Percentiles rank a stretch among this genome's conserved stretches.
These are phyloP conservation scores for Sphaerodactylus townsendi DNA, from an alignment of 2,113 vertebrate species.

Conservation along the genomic window DNA sequence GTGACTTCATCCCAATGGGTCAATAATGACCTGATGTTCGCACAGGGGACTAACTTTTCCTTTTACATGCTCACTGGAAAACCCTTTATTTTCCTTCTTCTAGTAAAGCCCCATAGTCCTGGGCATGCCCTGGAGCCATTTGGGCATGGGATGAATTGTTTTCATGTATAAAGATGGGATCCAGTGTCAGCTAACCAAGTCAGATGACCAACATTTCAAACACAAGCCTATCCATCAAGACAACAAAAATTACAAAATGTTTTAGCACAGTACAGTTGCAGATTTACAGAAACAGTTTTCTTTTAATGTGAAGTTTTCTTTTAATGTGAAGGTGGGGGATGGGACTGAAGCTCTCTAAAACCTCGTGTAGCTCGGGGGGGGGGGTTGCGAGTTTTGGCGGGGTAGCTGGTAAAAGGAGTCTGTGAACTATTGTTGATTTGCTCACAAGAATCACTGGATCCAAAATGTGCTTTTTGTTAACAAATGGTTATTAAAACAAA, in stretches of 20 bases:
- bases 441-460: neutral
- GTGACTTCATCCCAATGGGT: too few relatives aligned
- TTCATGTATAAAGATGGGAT: neutral
- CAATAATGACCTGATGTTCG: too few relatives aligned
- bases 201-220: neutral
- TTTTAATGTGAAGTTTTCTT: neutral
- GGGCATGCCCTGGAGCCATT: neutral
- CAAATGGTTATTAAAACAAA: neutral
- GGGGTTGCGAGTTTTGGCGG: too few relatives aligned
- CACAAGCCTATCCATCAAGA: neutral
- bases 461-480: neutral
- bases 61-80: neutral
- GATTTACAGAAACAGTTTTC: neutral
- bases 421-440: neutral
- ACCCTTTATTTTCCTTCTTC: neutral
- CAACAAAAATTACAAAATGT: conserved; percentile 32
- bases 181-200: too few relatives aligned
- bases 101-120: neutral
- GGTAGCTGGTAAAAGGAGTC: accelerated
- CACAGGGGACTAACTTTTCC: too few relatives aligned
- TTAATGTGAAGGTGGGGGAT: neutral
- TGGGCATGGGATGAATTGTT: neutral
- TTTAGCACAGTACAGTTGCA: neutral
- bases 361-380: conserved; percentile 24
- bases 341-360: neutral